Conservation (phyloP, 2,797 vertebrate genomes). For the Eulemur mongoz region DNA sequence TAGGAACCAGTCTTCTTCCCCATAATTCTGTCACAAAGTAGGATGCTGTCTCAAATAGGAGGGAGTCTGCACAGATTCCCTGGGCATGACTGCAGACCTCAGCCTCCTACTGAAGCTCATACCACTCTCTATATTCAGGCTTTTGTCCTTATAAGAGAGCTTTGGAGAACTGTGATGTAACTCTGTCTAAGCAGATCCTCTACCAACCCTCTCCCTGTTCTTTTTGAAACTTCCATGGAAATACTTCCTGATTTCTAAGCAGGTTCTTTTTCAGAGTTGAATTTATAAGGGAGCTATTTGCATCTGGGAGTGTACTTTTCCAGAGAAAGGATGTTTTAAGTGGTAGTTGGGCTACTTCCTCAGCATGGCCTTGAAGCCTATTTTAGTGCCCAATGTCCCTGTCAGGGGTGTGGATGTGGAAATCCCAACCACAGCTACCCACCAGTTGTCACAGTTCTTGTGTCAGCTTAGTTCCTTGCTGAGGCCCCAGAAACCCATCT, state of each 20-base stretch:
- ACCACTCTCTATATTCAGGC: neutral
- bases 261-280: neutral
- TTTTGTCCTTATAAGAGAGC: neutral
- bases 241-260: neutral
- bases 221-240: neutral
- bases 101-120: neutral
- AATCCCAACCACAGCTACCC: neutral
- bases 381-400: neutral
- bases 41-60: neutral
- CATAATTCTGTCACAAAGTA: neutral
- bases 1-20: neutral
- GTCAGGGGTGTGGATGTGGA: neutral
- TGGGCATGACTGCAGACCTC: neutral
- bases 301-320: neutral
- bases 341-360: neutral
- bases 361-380: neutral
- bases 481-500: neutral
- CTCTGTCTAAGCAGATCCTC: neutral
- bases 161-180: neutral
- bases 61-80: neutral
- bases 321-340: neutral
- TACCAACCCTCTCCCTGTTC: neutral
- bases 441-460: neutral
- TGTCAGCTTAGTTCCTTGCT: neutral
- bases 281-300: neutral